phyloP scores from a whole-genome alignment of 1,140 invertebrate species.

The Orchesella cincta region DNA sequence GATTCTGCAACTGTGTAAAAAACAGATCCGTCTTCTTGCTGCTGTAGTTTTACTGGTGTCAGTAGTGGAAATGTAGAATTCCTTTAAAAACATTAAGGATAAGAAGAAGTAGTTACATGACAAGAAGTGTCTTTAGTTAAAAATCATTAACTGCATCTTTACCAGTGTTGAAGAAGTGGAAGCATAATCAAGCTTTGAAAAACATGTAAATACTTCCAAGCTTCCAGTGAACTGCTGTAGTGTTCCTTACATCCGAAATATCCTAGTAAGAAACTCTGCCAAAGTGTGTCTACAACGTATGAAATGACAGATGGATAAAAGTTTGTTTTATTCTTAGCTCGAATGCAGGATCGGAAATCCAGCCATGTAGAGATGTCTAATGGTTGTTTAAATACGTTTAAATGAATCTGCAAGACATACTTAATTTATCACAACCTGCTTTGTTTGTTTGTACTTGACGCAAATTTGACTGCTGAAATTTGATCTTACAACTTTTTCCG shows the following conservation, averaged over 20 bases:
- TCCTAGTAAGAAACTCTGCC: conserved; percentile 6
- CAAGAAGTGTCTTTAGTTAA: too few species aligned
- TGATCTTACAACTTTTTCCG: background rate
- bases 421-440: background rate
- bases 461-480: background rate
- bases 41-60: too few species aligned
- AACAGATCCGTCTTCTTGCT: too few species aligned
- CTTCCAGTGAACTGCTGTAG: background rate
- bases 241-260: background rate
- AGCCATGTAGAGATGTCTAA: background rate
- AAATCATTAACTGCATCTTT: too few species aligned
- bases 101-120: too few species aligned
- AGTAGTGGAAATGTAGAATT: too few species aligned
- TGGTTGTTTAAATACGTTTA: background rate
- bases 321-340: background rate
- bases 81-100: too few species aligned
- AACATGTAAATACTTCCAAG: background rate
- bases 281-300: background rate
- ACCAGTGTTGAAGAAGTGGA: background rate
- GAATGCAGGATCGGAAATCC: background rate
- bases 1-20: too few species aligned
- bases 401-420: background rate
- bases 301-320: background rate
- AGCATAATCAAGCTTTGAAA: background rate
- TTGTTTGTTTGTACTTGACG: background rate